Base-by-base conservation (phyloP, 1,140 invertebrate genomes). In the Trachymyrmex cornetzi region DNA sequence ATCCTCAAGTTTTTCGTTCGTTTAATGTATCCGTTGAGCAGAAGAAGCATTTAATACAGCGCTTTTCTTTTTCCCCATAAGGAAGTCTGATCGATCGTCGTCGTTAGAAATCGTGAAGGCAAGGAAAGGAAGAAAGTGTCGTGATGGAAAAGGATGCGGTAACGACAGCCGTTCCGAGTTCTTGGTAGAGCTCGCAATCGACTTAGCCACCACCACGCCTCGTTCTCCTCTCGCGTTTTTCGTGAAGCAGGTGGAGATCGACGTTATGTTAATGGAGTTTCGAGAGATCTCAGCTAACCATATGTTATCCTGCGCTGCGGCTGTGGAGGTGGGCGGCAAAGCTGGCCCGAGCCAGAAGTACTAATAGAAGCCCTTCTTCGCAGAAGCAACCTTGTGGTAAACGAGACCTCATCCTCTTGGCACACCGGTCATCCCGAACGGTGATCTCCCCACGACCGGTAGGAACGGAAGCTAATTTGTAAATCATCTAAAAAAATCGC, bases 201-300 rank as follows among this genome's bases (percentile, higher is more conserved):
- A 75, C 80, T 63, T 34, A 48, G 34, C 38, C 22, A 75, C 55
- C 69, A 61, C 53, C 67, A 22, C 53, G 67, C 55, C 24, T 64
- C 48, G 34, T 72, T 30, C 79, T 59, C 24, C 55, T 75, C 55
- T 80, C 63, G 77, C 77, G 86, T 90, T 90, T 90, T 90, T 90
- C 88, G 81, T 75, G 55, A 87, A 92, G 91, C 93, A 94, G 93
- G 93, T 94, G 93, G 91, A 88, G 77, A 87, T 86, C 91, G 89
- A 80, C 85, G 63, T 92, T 93, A 93, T 92, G 90, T 91, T 94
- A 92, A 93, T 90, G 79, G 90, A 61, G 34, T 57, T 90, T 86
- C 77, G 77, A 77, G 77, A 92, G 87, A 93, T 92, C 89, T 91
- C 89, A 80, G 90, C 91, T 93, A 93, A 91, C 93, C 93, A 94